These are phyloP conservation scores for Idaea straminata DNA, from an alignment of 2,888 invertebrate species.

Conservation along the genomic window DNA sequence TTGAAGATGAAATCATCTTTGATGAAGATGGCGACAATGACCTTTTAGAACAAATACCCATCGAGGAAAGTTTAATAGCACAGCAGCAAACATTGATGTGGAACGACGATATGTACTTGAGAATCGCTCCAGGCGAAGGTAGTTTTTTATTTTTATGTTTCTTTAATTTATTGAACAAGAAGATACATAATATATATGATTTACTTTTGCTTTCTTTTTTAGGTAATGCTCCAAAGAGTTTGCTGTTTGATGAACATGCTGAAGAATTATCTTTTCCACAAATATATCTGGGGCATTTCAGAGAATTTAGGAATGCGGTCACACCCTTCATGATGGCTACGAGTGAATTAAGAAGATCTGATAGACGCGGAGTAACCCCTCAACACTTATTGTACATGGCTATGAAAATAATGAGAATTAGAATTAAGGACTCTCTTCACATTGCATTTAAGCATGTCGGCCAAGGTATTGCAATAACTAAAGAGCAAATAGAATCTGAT, in stretches of 20 bases:
- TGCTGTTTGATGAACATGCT: conserved; percentile 46
- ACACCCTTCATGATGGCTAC: conserved; percentile 18
- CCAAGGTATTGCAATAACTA: conserved; percentile 32
- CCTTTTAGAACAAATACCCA: conserved; percentile 23
- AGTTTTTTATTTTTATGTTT: conserved; percentile 9
- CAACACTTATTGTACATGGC: conserved; percentile 40
- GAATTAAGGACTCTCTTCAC: conserved; percentile 26
- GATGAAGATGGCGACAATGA: conserved; percentile 20
- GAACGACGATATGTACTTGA: conserved; percentile 30
- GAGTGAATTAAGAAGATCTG: conserved; percentile 40
- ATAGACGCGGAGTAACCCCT: conserved; percentile 42
- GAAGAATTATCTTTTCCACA: conserved; percentile 53
- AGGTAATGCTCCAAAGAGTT: conserved; percentile 29
- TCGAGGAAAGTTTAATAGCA: conserved; percentile 28
- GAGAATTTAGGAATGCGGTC: conserved; percentile 4
- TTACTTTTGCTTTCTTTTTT: conserved; percentile 28
- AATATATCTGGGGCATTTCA: conserved; percentile 26
- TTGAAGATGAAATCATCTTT: conserved; percentile 12
- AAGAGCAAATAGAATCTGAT: conserved; percentile 32
- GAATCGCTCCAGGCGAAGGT: conserved; percentile 26
- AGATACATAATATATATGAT: conserved; percentile 14
- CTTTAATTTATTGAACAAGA: conserved; percentile 18
- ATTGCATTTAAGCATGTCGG: conserved; percentile 30
- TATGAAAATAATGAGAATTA: conserved; percentile 37
- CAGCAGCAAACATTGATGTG: conserved; percentile 34